phyloP scores from a whole-genome alignment of 2,113 vertebrate genomes.

The Oenanthe melanoleuca region DNA sequence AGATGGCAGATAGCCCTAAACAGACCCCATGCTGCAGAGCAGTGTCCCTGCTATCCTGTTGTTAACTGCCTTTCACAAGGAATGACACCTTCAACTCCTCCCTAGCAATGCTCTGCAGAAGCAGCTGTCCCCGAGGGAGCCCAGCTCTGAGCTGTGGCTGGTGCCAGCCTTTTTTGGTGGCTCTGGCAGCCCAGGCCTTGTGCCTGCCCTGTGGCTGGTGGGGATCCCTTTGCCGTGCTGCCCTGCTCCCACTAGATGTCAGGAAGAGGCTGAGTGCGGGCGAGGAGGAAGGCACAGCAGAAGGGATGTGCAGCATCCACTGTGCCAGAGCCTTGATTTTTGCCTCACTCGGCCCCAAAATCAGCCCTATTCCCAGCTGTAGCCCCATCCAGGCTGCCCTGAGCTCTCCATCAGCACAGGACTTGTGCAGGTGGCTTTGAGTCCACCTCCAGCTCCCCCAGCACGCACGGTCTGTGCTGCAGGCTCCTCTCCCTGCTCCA shows the following conservation, averaged over 20 bases:
- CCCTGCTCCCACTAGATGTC: slow-evolving; percentile 63
- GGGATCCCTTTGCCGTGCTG: background rate
- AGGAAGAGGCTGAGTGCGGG: slow-evolving; percentile 30
- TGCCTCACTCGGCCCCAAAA: background rate
- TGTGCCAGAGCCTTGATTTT: background rate
- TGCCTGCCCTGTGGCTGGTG: fast-evolving
- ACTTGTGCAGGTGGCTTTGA: background rate
- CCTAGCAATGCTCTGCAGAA: background rate
- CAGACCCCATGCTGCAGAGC: background rate
- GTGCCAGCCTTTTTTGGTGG: background rate
- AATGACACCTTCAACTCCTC: background rate
- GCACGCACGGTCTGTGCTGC: fast-evolving
- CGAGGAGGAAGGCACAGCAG: background rate
- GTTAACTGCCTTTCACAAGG: background rate
- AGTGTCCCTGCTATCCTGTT: background rate
- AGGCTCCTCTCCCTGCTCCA: background rate
- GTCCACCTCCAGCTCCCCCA: background rate
- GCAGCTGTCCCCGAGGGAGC: background rate
- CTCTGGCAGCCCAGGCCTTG: background rate
- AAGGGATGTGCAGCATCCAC: background rate
- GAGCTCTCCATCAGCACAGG: background rate
- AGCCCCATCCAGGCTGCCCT: fast-evolving
- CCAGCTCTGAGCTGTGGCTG: background rate
- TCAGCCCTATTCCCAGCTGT: background rate
- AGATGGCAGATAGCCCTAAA: background rate